Evolutionary conservation across 2,797 vertebrate genomes (phyloP), one percentile per base, ranked within the genome.

Genomic region (Takifugu rubripes): DNA sequence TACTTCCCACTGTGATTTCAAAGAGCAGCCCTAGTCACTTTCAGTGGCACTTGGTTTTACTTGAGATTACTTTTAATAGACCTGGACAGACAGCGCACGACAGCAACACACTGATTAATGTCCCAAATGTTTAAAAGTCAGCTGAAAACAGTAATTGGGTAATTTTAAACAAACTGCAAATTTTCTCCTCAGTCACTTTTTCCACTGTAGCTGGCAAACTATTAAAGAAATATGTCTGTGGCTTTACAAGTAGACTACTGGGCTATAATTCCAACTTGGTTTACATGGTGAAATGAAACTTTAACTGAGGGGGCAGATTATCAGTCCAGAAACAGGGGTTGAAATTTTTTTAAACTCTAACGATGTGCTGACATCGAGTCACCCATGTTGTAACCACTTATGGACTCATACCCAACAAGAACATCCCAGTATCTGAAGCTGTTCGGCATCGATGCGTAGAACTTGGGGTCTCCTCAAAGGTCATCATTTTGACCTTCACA

Each of bases 111-210:
- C 64, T 77, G 68, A 85, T 84, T 81, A 73, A 62, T 70, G 77
- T 72, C 74, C 68, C 27, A 51, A 75, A 86, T 71, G 74, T 79
- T 82, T 71, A 64, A 80, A 77, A 52, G 48, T 61, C 49, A 53
- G 50, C 56, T 60, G 70, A 86, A 85, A 84, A 77, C 62, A 68
- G 76, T 61, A 82, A 81, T 75, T 88, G 75, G 82, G 79, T 78
- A 75, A 70, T 82, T 83, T 85, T 78, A 76, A 85, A 87, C 77
- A 86, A 81, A 82, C 79, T 83, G 73, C 77, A 67, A 72, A 83
- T 84, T 83, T 84, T 82, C 76, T 84, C 61, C 61, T 63, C 74
- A 56, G 70, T 90, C 85, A 86, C 76, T 84, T 83, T 92, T 90
- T 89, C 84, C 81, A 79, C 49, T 59, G 61, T 75, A 77, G 72